Evolutionary conservation across 2,113 vertebrate species (phyloP).

Genomic region (Prochilodus magdalenae): DNA sequence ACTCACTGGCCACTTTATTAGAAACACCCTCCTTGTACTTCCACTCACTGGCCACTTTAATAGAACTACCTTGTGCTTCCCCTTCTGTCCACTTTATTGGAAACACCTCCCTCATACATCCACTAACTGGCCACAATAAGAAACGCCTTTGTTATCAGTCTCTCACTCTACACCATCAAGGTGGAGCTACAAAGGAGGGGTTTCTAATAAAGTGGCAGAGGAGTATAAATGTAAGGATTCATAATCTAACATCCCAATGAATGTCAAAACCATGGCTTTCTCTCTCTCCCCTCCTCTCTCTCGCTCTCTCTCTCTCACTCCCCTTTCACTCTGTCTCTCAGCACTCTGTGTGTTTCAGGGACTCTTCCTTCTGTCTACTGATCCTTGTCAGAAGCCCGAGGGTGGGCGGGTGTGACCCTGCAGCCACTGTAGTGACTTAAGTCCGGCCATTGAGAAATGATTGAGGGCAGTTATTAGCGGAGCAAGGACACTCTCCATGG

Average conservation of each 20-base stretch:
- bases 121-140: too few relatives aligned
- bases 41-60: too few relatives aligned
- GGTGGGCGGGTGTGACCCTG: slow-evolving; percentile 53
- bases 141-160: too few relatives aligned
- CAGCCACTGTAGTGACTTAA: slow-evolving; percentile 59
- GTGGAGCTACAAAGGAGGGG: too few relatives aligned
- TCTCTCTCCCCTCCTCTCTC: slow-evolving; percentile 41
- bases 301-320: slow-evolving; percentile 40
- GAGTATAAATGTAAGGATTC: background rate
- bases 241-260: background rate
- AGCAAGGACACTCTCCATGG: slow-evolving; percentile 68
- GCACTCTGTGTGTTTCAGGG: slow-evolving; percentile 41
- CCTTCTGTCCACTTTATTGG: too few relatives aligned
- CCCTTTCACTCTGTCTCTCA: slow-evolving; percentile 10
- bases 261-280: background rate
- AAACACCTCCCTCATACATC: too few relatives aligned
- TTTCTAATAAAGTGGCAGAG: too few relatives aligned
- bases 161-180: too few relatives aligned
- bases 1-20: too few relatives aligned
- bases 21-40: too few relatives aligned
- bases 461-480: slow-evolving; percentile 64
- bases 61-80: too few relatives aligned
- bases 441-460: slow-evolving; percentile 69
- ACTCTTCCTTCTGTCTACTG: slow-evolving; percentile 58
- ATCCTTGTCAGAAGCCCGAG: slow-evolving; percentile 57